Evolutionary conservation across 2,888 invertebrate species (phyloP).

Genomic region (Nezara viridula): DNA sequence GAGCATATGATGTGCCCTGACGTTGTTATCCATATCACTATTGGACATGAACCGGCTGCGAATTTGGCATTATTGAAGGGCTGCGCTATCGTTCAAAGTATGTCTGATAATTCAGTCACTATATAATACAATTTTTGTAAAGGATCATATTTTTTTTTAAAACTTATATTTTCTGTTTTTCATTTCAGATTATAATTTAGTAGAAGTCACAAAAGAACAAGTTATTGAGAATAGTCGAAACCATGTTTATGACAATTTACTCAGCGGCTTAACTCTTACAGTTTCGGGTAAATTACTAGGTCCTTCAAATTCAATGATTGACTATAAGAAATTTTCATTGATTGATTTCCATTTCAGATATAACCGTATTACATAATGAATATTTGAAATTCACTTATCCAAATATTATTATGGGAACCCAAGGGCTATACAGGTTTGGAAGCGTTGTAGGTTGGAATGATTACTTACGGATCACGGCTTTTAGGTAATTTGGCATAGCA

Average conservation of each 20-base stretch:
- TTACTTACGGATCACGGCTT: slow-evolving; percentile 70
- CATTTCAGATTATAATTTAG: slow-evolving; percentile 50
- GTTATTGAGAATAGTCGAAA: not conserved
- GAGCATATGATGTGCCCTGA: slow-evolving; percentile 4
- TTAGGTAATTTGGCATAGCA: slow-evolving; percentile 69
- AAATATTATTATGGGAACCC: slow-evolving; percentile 73
- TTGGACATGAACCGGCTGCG: not conserved
- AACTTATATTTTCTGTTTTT: not conserved
- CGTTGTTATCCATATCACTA: not conserved
- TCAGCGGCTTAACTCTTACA: not conserved
- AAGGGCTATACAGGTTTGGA: slow-evolving; percentile 73
- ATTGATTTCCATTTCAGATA: slow-evolving; percentile 70
- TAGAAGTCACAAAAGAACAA: slow-evolving; percentile 35
- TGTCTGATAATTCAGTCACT: not conserved
- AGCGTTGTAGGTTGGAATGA: slow-evolving; percentile 73
- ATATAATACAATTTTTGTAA: not conserved
- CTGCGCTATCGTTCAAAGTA: not conserved
- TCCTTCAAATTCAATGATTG: not conserved
- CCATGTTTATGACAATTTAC: not conserved
- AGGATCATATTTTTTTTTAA: not conserved
- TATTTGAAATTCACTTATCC: slow-evolving; percentile 74
- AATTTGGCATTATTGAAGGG: not conserved
- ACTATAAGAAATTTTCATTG: not conserved
- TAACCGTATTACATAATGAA: slow-evolving; percentile 73
- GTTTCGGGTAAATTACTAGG: not conserved